phyloP scores from a whole-genome alignment of 2,797 vertebrate species.

The Lacerta agilis region DNA sequence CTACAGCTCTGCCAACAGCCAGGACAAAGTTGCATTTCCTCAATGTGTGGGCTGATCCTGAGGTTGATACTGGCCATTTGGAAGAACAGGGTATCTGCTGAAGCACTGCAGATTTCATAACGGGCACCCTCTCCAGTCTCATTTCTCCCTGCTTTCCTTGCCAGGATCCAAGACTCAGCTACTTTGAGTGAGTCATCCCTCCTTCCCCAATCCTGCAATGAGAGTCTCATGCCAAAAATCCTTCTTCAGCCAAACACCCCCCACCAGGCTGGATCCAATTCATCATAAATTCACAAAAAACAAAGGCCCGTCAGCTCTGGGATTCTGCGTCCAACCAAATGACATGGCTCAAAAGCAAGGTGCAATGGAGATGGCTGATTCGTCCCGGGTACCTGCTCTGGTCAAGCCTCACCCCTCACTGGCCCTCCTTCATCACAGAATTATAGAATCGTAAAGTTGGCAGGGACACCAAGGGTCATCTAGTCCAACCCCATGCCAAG shows the following conservation, averaged over 20 bases:
- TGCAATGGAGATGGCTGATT: not conserved
- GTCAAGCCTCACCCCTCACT: too few relatives aligned
- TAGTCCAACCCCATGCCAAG: too few relatives aligned
- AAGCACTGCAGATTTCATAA: not conserved
- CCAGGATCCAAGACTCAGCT: conserved; percentile 11
- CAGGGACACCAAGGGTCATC: too few relatives aligned
- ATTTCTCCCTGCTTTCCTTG: not conserved
- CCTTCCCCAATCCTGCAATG: not conserved
- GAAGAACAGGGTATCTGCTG: not conserved
- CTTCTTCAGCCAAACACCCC: not conserved
- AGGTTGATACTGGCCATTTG: not conserved
- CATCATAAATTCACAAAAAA: not conserved
- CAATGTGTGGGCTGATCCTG: not conserved
- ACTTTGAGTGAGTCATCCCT: not conserved
- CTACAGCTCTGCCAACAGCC: too few relatives aligned
- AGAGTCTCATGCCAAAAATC: not conserved
- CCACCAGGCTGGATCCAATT: not conserved
- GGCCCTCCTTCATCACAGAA: too few relatives aligned
- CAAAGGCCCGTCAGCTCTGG: not conserved
- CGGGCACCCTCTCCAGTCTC: not conserved
- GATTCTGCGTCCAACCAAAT: not conserved
- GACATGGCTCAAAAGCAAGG: too few relatives aligned
- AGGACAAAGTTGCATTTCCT: not conserved
- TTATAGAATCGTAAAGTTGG: too few relatives aligned
- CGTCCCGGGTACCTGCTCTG: not conserved